Evolutionary conservation across 2,888 invertebrate species (phyloP).

Genomic region (Imbricaverruca yamaguchii): DNA sequence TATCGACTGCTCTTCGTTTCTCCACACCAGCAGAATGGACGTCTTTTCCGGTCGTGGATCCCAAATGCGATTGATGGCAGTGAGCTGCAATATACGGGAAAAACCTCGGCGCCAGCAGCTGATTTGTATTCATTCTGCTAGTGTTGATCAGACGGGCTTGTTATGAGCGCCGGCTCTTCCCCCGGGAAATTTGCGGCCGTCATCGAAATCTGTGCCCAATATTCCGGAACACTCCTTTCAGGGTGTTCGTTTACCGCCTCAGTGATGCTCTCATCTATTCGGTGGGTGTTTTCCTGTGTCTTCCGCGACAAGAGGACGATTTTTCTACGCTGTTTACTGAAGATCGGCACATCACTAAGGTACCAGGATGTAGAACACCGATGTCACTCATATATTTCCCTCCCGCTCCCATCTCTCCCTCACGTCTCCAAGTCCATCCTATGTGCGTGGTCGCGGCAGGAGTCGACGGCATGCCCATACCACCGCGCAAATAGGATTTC

Average conservation of each 20-base stretch:
- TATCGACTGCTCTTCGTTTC: neutral
- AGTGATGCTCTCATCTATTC: no score
- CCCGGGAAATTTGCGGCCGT: neutral
- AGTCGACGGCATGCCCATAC: neutral
- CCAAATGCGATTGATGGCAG: neutral
- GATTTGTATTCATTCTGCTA: slow-evolving; percentile 5
- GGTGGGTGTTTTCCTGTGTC: no score
- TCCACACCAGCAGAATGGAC: neutral
- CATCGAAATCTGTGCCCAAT: neutral
- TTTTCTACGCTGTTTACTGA: neutral
- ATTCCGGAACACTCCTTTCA: neutral
- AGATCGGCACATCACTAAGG: neutral
- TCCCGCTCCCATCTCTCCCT: neutral
- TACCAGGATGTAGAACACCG: no score
- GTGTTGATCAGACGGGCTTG: neutral
- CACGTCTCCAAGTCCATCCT: neutral
- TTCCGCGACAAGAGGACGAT: no score
- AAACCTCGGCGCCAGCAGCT: neutral
- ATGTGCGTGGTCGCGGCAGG: neutral
- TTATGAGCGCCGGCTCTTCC: neutral
- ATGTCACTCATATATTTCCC: neutral
- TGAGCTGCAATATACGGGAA: neutral
- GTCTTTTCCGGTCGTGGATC: neutral
- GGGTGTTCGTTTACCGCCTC: neutral
- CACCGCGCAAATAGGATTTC: neutral